Conservation (phyloP, 2,888 invertebrate genomes). For the Arge pagana region DNA sequence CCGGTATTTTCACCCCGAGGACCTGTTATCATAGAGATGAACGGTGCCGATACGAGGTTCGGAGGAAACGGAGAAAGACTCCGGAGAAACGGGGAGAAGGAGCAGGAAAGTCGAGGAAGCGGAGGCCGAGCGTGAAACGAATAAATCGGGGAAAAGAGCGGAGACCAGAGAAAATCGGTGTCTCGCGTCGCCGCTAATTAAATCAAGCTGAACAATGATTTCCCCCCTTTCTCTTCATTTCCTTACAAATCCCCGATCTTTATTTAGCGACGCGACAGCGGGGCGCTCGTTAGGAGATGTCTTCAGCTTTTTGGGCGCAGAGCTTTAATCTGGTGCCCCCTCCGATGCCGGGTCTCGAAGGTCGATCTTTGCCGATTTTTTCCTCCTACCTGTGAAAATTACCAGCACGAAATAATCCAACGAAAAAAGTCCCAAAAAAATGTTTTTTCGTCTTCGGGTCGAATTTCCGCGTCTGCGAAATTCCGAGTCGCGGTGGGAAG, state of each 20-base stretch:
- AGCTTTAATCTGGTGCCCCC: no score
- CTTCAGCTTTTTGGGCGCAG: no score
- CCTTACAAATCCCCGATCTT: constrained; percentile 39
- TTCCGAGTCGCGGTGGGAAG: no score
- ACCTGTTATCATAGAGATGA: no score
- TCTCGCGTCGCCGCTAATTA: constrained; percentile 33
- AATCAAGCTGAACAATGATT: constrained; percentile 39
- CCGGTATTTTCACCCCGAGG: not conserved
- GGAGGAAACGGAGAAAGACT: not conserved
- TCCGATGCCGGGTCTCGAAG: no score
- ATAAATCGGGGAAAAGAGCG: constrained; percentile 6
- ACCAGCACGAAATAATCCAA: no score
- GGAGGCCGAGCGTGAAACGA: constrained; percentile 24
- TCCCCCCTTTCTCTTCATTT: constrained; percentile 39
- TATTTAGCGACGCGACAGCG: constrained; percentile 37
- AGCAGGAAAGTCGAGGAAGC: constrained; percentile 9
- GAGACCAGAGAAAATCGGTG: constrained; percentile 15
- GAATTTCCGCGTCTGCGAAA: no score
- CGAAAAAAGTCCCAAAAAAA: no score
- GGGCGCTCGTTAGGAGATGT: constrained; percentile 45
- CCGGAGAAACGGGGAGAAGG: constrained; percentile 13
- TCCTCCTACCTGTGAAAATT: no score
- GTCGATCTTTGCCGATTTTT: no score
- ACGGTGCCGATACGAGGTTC: constrained; percentile 4
- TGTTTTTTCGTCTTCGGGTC: no score